phyloP scores from a whole-genome alignment of 2,113 vertebrate genomes.

The Panurus biarmicus region DNA sequence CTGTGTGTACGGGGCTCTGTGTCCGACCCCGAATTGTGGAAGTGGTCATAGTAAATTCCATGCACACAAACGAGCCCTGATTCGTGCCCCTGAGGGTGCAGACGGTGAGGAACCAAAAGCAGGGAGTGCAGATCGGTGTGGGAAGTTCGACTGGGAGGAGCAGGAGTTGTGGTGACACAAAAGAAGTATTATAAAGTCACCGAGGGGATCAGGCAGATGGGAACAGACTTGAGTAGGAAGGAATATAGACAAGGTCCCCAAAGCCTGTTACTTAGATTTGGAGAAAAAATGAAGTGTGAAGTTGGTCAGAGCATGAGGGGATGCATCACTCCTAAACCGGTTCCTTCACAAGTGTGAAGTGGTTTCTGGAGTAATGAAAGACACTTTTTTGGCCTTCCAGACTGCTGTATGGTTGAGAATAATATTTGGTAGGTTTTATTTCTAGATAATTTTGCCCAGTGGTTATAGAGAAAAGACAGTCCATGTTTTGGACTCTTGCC shows the following conservation, averaged over 20 bases:
- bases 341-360: constrained; percentile 33
- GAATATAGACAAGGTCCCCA: constrained; percentile 51
- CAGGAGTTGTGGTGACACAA: constrained; percentile 48
- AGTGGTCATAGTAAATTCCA: not conserved
- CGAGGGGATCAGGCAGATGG: constrained; percentile 54
- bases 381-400: constrained; percentile 36
- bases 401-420: not conserved
- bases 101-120: not conserved
- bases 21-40: not conserved
- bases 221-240: constrained; percentile 57
- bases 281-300: constrained; percentile 44
- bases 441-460: not conserved
- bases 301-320: constrained; percentile 50
- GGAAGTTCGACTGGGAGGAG: constrained; percentile 33
- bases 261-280: constrained; percentile 19
- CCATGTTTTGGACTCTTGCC: not conserved
- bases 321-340: constrained; percentile 45
- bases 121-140: not conserved
- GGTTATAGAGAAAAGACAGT: not conserved
- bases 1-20: not conserved
- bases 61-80: not conserved
- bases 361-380: constrained; percentile 36
- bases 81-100: not conserved
- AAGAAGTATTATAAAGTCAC: constrained; percentile 45
- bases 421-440: constrained; percentile 16